Conservation (phyloP, 1,140 invertebrate genomes). For the Bombus vancouverensis region DNA sequence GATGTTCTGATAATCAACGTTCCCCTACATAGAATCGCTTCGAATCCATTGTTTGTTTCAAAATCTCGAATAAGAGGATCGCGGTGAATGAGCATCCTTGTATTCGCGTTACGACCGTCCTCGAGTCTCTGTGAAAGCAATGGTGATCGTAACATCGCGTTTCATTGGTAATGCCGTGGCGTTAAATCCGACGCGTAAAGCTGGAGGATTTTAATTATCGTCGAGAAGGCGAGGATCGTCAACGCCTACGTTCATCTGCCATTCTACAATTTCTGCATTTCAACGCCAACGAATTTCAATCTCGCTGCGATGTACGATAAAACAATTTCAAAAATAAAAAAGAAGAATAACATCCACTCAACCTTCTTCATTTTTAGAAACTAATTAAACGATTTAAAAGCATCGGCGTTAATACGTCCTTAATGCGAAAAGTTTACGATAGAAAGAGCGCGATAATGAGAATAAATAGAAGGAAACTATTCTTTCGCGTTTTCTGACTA, state of each 20-base stretch:
- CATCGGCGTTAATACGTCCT: too few species aligned
- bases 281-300: not conserved
- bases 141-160: not conserved
- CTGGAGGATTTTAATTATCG: constrained; percentile 20
- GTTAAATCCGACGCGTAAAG: constrained; percentile 9
- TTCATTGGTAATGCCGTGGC: not conserved
- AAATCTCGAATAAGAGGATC: too few species aligned
- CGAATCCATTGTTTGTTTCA: not conserved
- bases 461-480: not conserved
- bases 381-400: too few species aligned
- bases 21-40: not conserved
- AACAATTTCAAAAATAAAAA: not conserved
- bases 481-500: not conserved
- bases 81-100: not conserved
- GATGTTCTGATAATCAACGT: not conserved
- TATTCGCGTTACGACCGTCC: not conserved
- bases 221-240: not conserved
- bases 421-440: too few species aligned
- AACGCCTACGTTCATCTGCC: not conserved
- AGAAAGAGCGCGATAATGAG: too few species aligned
- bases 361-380: too few species aligned
- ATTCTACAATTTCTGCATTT: not conserved
- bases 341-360: too few species aligned
- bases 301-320: not conserved
- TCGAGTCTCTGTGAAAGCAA: not conserved